Conservation (phyloP, 2,113 vertebrate species). For the Boleophthalmus pectinirostris region DNA sequence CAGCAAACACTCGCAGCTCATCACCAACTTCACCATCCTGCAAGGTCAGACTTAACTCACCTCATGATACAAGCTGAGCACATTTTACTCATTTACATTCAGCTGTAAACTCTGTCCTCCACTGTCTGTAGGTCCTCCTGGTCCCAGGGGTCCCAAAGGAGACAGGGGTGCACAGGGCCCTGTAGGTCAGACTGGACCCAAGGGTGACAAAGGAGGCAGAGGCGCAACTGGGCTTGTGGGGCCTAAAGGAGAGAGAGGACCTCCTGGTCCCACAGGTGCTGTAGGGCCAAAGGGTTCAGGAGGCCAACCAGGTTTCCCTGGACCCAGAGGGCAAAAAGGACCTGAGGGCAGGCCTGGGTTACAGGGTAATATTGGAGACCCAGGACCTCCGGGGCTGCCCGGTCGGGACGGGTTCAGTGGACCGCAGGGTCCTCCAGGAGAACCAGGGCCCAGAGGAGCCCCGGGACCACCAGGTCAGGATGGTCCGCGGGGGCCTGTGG, state of each 20-base stretch:
- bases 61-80: background rate
- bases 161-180: constrained; percentile 90
- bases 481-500: constrained; percentile 84
- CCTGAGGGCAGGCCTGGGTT: constrained; percentile 87
- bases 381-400: constrained; percentile 81
- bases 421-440: constrained; percentile 82
- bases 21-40: constrained; percentile 97
- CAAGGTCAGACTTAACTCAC: constrained; percentile 79
- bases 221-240: constrained; percentile 84
- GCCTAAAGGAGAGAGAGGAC: constrained; percentile 86
- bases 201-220: constrained; percentile 93
- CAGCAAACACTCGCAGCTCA: constrained; percentile 93
- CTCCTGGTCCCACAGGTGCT: constrained; percentile 79
- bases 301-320: constrained; percentile 85
- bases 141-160: constrained; percentile 90
- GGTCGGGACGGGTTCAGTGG: constrained; percentile 87
- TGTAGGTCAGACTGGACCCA: constrained; percentile 84
- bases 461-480: constrained; percentile 83
- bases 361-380: constrained; percentile 88
- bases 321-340: constrained; percentile 90
- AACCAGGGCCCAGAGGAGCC: constrained; percentile 84
- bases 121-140: constrained; percentile 86
- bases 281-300: constrained; percentile 86
- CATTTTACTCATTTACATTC: background rate
- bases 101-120: background rate